These are phyloP conservation scores for Dimorphilus gyrociliatus DNA, from an alignment of 2,888 invertebrate genomes.

Conservation along the genomic window DNA sequence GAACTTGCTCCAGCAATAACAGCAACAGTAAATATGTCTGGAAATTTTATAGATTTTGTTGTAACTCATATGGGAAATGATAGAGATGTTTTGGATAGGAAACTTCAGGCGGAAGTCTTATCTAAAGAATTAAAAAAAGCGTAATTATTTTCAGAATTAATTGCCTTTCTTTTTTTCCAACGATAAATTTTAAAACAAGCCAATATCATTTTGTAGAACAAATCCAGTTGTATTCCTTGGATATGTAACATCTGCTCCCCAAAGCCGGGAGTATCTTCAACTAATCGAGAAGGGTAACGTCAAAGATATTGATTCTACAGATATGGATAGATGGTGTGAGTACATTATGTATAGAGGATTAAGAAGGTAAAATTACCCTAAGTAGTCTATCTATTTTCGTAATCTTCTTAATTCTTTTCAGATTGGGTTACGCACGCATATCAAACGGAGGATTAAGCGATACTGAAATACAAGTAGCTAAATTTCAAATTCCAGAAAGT, in stretches of 20 bases:
- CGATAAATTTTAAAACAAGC: too few species aligned
- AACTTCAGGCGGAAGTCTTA: slow-evolving; percentile 31
- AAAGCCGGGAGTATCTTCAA: slow-evolving; percentile 26
- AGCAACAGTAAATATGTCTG: slow-evolving; percentile 33
- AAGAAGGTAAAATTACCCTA: slow-evolving; percentile 15
- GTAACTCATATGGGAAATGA: slow-evolving; percentile 40
- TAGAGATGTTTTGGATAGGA: slow-evolving; percentile 31
- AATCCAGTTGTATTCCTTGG: slow-evolving; percentile 37
- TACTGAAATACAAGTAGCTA: slow-evolving; percentile 34
- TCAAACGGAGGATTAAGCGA: slow-evolving; percentile 36
- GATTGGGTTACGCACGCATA: slow-evolving; percentile 34
- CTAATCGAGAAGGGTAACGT: slow-evolving; percentile 23
- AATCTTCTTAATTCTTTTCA: too few species aligned
- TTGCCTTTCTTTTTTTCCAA: too few species aligned
- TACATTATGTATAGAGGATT: slow-evolving; percentile 37
- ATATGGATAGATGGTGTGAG: slow-evolving; percentile 35
- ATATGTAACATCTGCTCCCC: slow-evolving; percentile 37
- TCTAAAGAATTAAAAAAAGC: slow-evolving; percentile 22
- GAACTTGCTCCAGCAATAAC: slow-evolving; percentile 36
- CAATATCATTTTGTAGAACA: slow-evolving; percentile 15
- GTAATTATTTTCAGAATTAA: slow-evolving; percentile 12
- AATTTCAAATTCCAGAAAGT: slow-evolving; percentile 22
- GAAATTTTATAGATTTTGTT: slow-evolving; percentile 32
- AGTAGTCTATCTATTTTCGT: slow-evolving; percentile 1
- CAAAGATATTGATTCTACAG: slow-evolving; percentile 34